These are phyloP conservation scores for Elephantulus edwardii DNA, from an alignment of 2,113 vertebrate genomes.

Conservation along the genomic window DNA sequence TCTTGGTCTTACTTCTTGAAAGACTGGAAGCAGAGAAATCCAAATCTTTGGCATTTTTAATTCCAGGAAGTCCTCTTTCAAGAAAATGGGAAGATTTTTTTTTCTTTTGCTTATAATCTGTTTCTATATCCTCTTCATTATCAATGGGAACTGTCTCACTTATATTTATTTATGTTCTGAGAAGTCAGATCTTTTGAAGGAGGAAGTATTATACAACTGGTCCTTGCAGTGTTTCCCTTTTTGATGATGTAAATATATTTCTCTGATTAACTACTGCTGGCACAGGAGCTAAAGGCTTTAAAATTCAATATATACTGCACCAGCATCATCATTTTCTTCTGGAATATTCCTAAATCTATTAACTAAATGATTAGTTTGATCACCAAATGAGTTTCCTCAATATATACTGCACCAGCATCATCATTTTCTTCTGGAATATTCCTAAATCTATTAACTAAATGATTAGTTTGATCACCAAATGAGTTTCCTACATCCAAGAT, in stretches of 20 bases:
- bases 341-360: conserved; percentile 78
- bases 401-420: conserved; percentile 95
- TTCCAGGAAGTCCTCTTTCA: conserved; percentile 82
- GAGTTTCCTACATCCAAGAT: conserved; percentile 83
- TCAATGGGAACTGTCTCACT: conserved; percentile 98
- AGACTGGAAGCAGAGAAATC: conserved; percentile 87
- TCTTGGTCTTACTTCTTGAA: conserved; percentile 89
- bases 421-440: conserved; percentile 82
- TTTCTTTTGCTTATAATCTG: conserved; percentile 84
- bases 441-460: conserved; percentile 80
- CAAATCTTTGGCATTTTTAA: conserved; percentile 84
- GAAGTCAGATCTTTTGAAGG: conserved; percentile 82
- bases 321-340: conserved; percentile 90
- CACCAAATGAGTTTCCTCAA: conserved; percentile 88
- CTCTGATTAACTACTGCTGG: conserved; percentile 78
- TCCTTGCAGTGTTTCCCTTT: conserved; percentile 82
- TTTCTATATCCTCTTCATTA: conserved; percentile 93
- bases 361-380: conserved; percentile 76
- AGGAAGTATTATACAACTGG: conserved; percentile 79
- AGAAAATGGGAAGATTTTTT: conserved; percentile 83
- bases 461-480: conserved; percentile 79
- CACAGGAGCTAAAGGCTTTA: conserved; percentile 81
- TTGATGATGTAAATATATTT: conserved; percentile 80
- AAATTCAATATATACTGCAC: conserved; percentile 93
- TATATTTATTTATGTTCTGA: conserved; percentile 85